A percentile compares a stretch with the other conserved stretches of the same genome.
Conservation (phyloP, 2,888 invertebrate species). For the Thumatha senex region DNA sequence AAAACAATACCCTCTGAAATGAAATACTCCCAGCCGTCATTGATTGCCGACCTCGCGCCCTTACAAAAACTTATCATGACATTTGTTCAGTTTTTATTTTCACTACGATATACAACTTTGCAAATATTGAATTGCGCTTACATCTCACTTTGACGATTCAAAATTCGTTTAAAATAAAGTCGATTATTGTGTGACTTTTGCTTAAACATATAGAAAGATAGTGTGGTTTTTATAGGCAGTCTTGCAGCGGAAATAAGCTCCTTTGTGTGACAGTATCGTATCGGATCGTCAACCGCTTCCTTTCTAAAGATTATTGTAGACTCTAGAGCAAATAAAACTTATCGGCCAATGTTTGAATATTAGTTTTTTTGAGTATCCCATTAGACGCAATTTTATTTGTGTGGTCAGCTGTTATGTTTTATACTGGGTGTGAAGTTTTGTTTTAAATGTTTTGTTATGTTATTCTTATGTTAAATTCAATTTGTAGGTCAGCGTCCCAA, state of each 20-base stretch:
- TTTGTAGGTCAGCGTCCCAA: no score
- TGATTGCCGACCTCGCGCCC: constrained; percentile 77
- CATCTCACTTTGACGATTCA: constrained; percentile 1
- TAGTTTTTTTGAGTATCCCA: constrained; percentile 28
- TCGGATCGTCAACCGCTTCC: constrained; percentile 79
- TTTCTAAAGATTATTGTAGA: constrained; percentile 77
- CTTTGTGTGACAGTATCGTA: constrained; percentile 78
- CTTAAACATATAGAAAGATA: constrained; percentile 39
- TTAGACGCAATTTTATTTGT: constrained; percentile 26
- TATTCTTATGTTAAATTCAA: no score
- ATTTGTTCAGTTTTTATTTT: constrained; percentile 82
- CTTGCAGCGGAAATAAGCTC: constrained; percentile 79
- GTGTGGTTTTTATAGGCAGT: constrained; percentile 61
- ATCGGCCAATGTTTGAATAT: constrained; percentile 51
- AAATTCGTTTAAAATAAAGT: constrained; percentile 31
- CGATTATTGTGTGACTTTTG: constrained; percentile 30
- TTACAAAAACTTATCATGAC: constrained; percentile 78
- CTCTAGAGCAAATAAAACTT: constrained; percentile 74
- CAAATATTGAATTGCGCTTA: constrained; percentile 41
- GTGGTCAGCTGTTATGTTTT: constrained; percentile 25
- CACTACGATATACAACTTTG: constrained; percentile 68
- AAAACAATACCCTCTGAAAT: constrained; percentile 24
- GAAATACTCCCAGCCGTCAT: constrained; percentile 60
- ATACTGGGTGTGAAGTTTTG: constrained; percentile 2
- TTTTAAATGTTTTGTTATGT: not conserved